These are phyloP conservation scores for Cariama cristata DNA, from an alignment of 2,113 vertebrate species.

Conservation along the genomic window DNA sequence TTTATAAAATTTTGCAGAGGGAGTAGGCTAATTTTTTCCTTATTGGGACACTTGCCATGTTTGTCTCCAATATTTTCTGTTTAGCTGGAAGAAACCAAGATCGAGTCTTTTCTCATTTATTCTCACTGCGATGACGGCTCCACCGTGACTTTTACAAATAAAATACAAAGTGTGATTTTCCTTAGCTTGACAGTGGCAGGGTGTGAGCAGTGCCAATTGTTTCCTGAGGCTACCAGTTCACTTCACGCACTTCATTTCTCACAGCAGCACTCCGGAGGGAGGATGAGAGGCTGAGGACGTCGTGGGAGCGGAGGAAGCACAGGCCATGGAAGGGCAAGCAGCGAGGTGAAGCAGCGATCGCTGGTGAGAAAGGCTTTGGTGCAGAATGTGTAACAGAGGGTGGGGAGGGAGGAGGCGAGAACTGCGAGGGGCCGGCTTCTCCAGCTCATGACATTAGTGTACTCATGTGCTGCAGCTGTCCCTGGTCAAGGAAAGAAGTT, in stretches of 20 bases:
- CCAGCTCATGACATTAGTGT: fast-evolving
- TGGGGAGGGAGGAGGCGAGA: not conserved
- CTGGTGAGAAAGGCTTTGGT: not conserved
- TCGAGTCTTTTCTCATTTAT: not conserved
- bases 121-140: not conserved
- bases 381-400: not conserved
- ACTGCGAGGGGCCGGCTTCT: not conserved
- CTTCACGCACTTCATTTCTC: not conserved
- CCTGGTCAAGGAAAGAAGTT: not conserved
- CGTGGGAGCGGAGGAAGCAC: not conserved
- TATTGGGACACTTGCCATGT: not conserved
- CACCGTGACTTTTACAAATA: fast-evolving
- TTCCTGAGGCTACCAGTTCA: not conserved
- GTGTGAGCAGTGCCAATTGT: not conserved
- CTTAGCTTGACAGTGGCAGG: not conserved
- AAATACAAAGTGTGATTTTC: fast-evolving
- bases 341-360: not conserved
- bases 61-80: not conserved
- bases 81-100: not conserved
- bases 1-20: not conserved
- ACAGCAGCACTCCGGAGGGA: fast-evolving
- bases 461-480: not conserved
- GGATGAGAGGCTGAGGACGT: fast-evolving
- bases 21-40: not conserved
- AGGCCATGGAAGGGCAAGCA: fast-evolving